These are phyloP conservation scores for Candoia aspera DNA, from an alignment of 2,113 vertebrate species.

Conservation along the genomic window DNA sequence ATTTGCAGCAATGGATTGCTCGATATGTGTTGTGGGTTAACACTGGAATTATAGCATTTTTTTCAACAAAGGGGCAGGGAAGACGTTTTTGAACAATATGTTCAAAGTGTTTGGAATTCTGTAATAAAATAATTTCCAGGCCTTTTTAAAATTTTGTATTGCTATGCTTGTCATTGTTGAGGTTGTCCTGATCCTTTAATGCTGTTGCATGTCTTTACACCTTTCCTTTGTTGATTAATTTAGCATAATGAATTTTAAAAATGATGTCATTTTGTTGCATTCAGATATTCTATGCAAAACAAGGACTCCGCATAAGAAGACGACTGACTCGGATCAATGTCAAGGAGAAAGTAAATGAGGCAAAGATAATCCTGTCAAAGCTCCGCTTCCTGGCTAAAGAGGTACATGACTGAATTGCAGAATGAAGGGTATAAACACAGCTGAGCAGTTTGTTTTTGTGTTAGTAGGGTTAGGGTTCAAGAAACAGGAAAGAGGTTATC, in stretches of 20 bases:
- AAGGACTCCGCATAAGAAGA: constrained; percentile 72
- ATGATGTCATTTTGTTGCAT: neutral
- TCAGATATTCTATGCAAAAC: constrained; percentile 77
- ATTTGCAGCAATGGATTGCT: neutral
- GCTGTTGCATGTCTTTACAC: neutral
- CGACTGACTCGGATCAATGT: constrained; percentile 71
- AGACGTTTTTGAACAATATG: neutral
- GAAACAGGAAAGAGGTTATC: neutral
- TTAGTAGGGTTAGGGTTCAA: neutral
- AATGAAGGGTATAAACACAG: neutral
- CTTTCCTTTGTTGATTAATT: neutral
- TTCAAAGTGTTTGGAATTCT: neutral
- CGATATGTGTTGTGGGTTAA: neutral
- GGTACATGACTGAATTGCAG: constrained; percentile 66
- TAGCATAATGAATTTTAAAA: neutral
- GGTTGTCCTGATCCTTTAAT: neutral
- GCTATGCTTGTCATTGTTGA: neutral
- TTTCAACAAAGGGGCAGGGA: neutral
- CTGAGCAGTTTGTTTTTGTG: neutral
- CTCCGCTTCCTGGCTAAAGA: constrained; percentile 82
- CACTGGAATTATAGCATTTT: neutral
- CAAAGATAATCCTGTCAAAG: constrained; percentile 79
- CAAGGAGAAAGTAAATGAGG: constrained; percentile 76
- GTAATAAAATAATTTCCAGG: neutral
- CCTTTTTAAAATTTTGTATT: neutral